Evolutionary conservation across 92 coral and sea anemone genomes (phyloP).

Genomic region (Epizoanthus rinbou): DNA sequence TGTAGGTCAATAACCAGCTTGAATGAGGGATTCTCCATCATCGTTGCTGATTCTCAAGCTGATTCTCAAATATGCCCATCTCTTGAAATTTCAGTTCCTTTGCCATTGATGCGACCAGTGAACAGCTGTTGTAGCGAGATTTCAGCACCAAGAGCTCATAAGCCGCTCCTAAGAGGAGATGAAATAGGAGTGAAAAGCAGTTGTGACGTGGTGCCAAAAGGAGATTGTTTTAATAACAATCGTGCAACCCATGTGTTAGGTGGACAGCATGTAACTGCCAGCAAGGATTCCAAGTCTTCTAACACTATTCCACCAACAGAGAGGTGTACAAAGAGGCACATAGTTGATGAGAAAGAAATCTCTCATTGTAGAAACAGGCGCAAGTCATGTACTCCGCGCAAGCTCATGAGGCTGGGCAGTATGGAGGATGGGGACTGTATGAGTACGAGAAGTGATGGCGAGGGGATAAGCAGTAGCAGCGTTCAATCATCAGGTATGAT

Average conservation of each 20-base stretch:
- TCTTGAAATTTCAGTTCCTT: background rate
- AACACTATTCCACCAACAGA: background rate
- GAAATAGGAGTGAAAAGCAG: background rate
- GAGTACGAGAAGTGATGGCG: background rate
- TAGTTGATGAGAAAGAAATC: background rate
- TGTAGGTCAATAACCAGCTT: background rate
- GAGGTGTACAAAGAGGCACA: background rate
- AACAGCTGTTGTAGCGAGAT: background rate
- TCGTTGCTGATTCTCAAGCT: slow-evolving; percentile 1
- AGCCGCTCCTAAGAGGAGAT: background rate
- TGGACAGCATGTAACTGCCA: background rate
- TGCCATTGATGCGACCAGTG: background rate
- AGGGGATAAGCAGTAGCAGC: background rate
- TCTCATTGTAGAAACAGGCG: background rate
- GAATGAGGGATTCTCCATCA: slow-evolving; percentile 2
- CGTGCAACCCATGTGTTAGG: background rate
- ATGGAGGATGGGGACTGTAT: background rate
- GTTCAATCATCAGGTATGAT: background rate
- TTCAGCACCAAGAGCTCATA: background rate
- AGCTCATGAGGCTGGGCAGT: slow-evolving; percentile 5
- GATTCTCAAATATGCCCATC: too few relatives aligned
- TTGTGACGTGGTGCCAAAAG: background rate
- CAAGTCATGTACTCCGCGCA: slow-evolving; percentile 10
- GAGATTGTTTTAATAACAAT: background rate
- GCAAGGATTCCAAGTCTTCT: background rate